Evolutionary conservation across 2,797 vertebrate genomes (phyloP).

Genomic region (Lemur catta): DNA sequence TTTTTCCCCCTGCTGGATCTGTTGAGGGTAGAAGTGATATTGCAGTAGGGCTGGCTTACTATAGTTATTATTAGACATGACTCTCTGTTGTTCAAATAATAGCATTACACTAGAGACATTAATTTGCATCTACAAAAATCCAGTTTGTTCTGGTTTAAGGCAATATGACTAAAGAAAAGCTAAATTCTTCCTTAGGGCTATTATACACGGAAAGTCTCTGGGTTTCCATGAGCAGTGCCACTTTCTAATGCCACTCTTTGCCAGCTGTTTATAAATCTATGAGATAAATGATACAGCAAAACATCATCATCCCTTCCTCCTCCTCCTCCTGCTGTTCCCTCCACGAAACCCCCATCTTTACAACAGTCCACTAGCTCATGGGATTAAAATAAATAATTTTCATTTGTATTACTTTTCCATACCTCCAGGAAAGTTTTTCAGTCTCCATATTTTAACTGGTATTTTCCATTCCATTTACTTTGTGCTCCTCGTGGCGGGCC

Average conservation of each 20-base stretch:
- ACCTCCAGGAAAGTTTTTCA: not conserved
- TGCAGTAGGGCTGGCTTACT: not conserved
- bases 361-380: not conserved
- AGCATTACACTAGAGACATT: not conserved
- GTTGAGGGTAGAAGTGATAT: not conserved
- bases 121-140: conserved; percentile 30
- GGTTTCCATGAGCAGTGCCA: not conserved
- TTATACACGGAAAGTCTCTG: not conserved
- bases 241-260: not conserved
- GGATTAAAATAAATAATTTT: conserved; percentile 31
- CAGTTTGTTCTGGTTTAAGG: conserved; percentile 34
- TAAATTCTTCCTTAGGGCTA: not conserved
- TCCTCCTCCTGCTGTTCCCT: not conserved
- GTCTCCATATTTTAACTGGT: not conserved
- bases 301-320: not conserved
- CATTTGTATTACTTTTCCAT: not conserved
- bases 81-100: conserved; percentile 29
- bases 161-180: not conserved
- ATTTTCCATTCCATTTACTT: conserved; percentile 3
- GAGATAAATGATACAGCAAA: not conserved
- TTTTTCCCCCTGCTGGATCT: conserved; percentile 23
- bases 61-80: conserved; percentile 57
- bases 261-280: conserved; percentile 47
- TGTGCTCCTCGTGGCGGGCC: not conserved
- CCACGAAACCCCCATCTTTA: not conserved